phyloP scores from a whole-genome alignment of 2,888 invertebrate species.

The Folsomia candida region DNA sequence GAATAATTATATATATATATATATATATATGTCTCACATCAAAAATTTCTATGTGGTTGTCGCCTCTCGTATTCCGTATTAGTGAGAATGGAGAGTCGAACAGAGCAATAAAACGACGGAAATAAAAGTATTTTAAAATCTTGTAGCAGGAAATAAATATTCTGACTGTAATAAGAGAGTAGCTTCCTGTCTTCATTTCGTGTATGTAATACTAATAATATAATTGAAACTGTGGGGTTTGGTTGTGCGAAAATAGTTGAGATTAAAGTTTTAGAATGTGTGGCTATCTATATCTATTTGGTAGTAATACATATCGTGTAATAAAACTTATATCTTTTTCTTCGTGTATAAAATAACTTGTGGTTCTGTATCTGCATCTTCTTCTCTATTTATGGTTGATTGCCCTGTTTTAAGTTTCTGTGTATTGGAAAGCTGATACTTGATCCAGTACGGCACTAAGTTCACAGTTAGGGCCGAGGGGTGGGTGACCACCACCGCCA shows the following conservation, averaged over 20 bases:
- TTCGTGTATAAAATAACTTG: slow-evolving; percentile 5
- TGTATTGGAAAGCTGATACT: slow-evolving; percentile 47
- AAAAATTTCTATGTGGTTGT: slow-evolving; percentile 1
- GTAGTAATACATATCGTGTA: not conserved
- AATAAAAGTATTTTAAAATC: no score
- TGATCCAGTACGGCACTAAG: slow-evolving; percentile 50
- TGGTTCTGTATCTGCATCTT: not conserved
- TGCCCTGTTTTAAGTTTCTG: slow-evolving; percentile 44
- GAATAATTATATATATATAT: slow-evolving; percentile 11
- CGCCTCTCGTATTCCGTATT: no score
- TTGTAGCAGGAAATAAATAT: no score
- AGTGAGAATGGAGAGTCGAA: not conserved
- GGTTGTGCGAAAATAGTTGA: slow-evolving; percentile 51
- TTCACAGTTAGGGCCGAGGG: slow-evolving; percentile 50
- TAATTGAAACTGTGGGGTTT: no score
- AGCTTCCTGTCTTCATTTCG: not conserved
- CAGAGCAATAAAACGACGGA: not conserved
- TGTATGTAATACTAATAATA: no score
- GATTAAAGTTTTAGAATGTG: slow-evolving; percentile 10
- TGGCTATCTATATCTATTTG: not conserved
- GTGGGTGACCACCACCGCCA: slow-evolving; percentile 43
- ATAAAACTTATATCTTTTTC: not conserved
- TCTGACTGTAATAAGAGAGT: slow-evolving; percentile 5
- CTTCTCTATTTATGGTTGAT: no score
- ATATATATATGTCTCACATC: slow-evolving; percentile 1